Base-by-base conservation (phyloP, 2,888 invertebrate genomes). In the Argynnis bischoffii region DNA sequence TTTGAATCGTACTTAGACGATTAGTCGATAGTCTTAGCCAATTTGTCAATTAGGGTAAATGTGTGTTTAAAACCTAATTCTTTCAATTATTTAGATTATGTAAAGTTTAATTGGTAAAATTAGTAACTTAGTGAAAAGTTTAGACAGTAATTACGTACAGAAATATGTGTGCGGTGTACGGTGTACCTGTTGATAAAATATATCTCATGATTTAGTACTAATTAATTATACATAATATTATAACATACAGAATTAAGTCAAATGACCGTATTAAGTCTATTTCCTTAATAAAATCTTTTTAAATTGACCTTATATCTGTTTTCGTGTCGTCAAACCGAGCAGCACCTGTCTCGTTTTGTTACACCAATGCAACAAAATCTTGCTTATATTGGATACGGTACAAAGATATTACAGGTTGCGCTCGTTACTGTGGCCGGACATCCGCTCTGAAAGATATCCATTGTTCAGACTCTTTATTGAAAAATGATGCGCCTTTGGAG, bases 401-500 rank as follows among this genome's bases (percentile, higher is more conserved):
- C 69, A 73, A 72, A 75, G 74, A 84, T 85, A 82, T 81, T 76
- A 79, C 77, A 81, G 80, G 79, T 79, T 78, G 78, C 77, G 82
- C 85, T 88, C 86, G 88, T 88, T 89, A 88, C 83, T 81, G 77
- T 77, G 78, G 74, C 80, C 88, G 88, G 90, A 90, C 78, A 76
- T 89, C 88, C 89, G 85, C 78, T 75, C 81, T 83, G 85, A 87
- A 87, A 82, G 82, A 81, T 78, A 73, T 73, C 75, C 80, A 89
- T 91, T 91, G 89, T 90, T 87, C 89, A 80, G 80, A 75, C 76
- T 79, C 82, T 83, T 85, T 90, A 90, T 90, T 90, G 89, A 88
- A 89, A 89, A 88, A 88, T 88, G 88, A 88, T 84, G 87, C 81
- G 79, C 83, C 81, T 79, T 76, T 77, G 81, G 83, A 79, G 74